Conservation (phyloP, 2,797 vertebrate genomes). For the Gymnothorax reevesii region DNA sequence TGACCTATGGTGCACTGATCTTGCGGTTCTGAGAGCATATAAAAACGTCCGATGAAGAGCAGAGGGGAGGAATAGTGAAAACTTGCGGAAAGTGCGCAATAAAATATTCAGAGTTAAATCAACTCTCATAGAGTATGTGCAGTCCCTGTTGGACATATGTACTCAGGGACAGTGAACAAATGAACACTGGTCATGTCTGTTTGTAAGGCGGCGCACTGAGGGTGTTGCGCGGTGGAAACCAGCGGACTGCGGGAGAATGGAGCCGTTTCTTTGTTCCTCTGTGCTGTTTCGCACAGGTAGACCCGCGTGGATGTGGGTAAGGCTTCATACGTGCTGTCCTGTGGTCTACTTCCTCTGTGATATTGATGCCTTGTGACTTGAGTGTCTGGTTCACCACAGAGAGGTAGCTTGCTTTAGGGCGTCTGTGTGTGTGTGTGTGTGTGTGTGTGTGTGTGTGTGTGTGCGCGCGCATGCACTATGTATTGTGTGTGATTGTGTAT, state of each 20-base stretch:
- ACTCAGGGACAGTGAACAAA: no score
- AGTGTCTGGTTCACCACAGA: background rate
- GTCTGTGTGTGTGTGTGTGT: background rate
- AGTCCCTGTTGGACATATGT: no score
- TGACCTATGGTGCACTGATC: background rate
- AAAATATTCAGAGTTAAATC: no score
- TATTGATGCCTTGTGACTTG: background rate
- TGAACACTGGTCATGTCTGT: background rate
- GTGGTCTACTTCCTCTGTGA: background rate
- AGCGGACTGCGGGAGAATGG: no score
- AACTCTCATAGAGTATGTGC: no score
- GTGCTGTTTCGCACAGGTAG: background rate
- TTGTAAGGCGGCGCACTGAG: no score
- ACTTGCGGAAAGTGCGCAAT: no score
- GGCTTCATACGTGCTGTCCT: background rate
- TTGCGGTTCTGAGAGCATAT: background rate
- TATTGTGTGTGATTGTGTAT: background rate
- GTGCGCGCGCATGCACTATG: background rate
- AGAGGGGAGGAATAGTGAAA: background rate
- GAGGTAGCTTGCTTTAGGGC: background rate
- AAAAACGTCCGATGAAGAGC: background rate
- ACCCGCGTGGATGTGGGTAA: background rate
- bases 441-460: constrained; percentile 2
- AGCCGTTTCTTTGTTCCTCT: background rate
- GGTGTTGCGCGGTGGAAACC: no score